A percentile compares a stretch with the other conserved stretches of the same genome.
Conservation (phyloP, 2,797 vertebrate species). For the Percopsis omiscomaycus region DNA sequence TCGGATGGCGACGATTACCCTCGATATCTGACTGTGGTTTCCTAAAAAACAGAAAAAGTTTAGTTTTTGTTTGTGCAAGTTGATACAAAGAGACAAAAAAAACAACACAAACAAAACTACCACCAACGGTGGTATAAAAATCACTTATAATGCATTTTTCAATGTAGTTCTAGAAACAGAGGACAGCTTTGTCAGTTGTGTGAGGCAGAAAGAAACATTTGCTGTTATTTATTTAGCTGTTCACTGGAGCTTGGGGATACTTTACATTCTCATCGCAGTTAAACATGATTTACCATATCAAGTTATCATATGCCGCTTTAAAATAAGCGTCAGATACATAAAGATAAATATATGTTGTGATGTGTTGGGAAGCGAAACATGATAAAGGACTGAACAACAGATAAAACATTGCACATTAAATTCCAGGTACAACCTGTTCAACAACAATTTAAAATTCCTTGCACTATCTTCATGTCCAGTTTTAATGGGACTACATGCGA, state of each 20-base stretch:
- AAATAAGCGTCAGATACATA: conserved; percentile 12
- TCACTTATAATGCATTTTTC: too few species aligned
- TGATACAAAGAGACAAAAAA: too few species aligned
- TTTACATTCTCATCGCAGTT: too few species aligned
- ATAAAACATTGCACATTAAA: conserved; percentile 49
- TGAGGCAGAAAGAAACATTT: too few species aligned
- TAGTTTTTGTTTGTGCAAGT: too few species aligned
- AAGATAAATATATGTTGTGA: conserved; percentile 15
- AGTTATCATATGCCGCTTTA: not conserved
- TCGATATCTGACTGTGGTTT: conserved; percentile 97
- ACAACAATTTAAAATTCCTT: conserved; percentile 71
- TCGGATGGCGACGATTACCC: conserved; percentile 92
- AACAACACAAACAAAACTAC: too few species aligned
- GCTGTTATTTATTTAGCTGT: too few species aligned
- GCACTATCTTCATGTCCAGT: conserved; percentile 60
- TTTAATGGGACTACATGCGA: conserved; percentile 62
- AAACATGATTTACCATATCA: not conserved
- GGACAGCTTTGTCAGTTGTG: too few species aligned
- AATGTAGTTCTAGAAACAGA: too few species aligned
- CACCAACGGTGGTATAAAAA: too few species aligned
- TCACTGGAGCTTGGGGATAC: too few species aligned
- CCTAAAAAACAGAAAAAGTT: conserved; percentile 64
- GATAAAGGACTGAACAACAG: conserved; percentile 20
- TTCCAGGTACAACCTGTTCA: conserved; percentile 60
- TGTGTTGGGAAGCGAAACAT: conserved; percentile 9